Evolutionary conservation across 2,888 invertebrate species (phyloP).

Genomic region (Lapara coniferarum): DNA sequence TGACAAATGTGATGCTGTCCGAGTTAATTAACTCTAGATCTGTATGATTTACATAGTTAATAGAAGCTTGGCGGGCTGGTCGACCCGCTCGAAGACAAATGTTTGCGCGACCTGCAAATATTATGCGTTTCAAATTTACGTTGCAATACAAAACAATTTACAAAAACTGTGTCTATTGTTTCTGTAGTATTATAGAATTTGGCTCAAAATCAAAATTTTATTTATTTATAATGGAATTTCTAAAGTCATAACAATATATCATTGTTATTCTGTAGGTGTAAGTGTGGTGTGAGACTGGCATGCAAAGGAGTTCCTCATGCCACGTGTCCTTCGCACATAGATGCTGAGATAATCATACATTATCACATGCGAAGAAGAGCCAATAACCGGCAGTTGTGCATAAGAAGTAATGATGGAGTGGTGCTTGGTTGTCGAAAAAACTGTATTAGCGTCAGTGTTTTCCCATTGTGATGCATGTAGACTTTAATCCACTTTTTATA

Average conservation of each 20-base stretch:
- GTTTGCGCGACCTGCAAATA: neutral
- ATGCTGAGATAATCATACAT: conserved; percentile 2
- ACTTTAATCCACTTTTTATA: no score
- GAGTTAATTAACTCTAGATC: no score
- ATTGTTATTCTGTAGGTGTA: conserved; percentile 54
- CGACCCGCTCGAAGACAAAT: neutral
- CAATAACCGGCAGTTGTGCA: neutral
- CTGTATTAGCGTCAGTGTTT: no score
- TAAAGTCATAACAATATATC: neutral
- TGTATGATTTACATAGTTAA: no score
- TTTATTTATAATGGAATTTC: neutral
- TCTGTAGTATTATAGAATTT: no score
- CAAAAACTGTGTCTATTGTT: no score
- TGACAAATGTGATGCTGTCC: no score
- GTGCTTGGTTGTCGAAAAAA: no score
- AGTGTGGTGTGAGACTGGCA: conserved; percentile 33
- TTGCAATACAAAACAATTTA: no score
- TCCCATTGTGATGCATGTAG: no score
- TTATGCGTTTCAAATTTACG: neutral
- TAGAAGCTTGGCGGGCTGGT: neutral
- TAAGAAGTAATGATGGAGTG: no score
- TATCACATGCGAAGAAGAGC: conserved; percentile 34
- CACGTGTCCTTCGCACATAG: conserved; percentile 45
- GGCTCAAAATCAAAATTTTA: no score
- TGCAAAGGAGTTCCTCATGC: conserved; percentile 45